Conservation (phyloP, 2,113 vertebrate genomes). For the Sylvietta virens region DNA sequence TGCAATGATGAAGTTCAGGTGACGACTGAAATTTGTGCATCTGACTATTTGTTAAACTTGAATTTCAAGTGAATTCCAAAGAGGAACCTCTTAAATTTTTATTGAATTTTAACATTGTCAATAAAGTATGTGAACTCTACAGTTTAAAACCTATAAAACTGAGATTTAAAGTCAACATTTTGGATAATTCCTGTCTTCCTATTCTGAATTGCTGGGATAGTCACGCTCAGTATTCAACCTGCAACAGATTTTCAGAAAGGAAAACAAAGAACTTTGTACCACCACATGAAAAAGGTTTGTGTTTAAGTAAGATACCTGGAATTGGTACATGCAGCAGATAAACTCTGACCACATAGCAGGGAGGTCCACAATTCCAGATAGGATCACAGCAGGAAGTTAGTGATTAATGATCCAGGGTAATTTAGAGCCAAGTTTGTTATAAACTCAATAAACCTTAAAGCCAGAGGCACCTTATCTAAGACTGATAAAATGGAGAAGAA, state of each 20-base stretch:
- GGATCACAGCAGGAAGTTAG: background rate
- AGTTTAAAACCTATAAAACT: background rate
- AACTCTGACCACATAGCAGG: background rate
- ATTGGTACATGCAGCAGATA: background rate
- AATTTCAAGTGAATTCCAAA: background rate
- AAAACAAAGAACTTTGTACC: background rate
- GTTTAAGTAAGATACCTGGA: background rate
- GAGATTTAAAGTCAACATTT: background rate
- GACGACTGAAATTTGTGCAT: background rate
- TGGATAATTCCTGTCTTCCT: background rate
- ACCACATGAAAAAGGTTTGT: background rate
- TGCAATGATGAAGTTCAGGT: background rate
- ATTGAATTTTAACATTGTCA: background rate
- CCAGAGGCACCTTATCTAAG: background rate
- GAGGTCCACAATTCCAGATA: background rate
- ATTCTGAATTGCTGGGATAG: background rate
- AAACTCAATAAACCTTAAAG: constrained; percentile 37
- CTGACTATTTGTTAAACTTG: background rate
- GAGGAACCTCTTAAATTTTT: background rate
- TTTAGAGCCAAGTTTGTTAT: background rate
- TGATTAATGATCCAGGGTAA: constrained; percentile 30
- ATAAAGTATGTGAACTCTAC: background rate
- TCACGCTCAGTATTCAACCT: background rate
- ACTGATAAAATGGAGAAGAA: background rate
- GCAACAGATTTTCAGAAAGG: background rate